These are phyloP conservation scores for Sepioteuthis lessoniana DNA, from an alignment of 2,888 invertebrate genomes.

Conservation along the genomic window DNA sequence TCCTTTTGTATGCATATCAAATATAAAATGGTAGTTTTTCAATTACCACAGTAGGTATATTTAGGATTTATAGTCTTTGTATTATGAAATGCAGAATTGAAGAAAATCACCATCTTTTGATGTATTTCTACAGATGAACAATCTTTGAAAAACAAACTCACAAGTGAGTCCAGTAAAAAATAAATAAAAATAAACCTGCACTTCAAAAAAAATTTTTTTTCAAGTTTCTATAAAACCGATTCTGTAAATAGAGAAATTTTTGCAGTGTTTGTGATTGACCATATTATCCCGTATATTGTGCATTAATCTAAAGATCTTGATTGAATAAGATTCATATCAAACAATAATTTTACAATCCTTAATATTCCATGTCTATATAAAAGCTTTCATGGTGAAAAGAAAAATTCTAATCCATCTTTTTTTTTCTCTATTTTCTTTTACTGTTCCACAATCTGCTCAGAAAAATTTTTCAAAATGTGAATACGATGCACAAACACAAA, in stretches of 20 bases:
- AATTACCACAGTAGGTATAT: no score
- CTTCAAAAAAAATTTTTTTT: background rate
- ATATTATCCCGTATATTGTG: background rate
- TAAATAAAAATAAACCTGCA: background rate
- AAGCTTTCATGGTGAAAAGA: background rate
- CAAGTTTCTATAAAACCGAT: conserved; percentile 11
- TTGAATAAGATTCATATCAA: background rate
- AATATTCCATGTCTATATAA: conserved; percentile 9
- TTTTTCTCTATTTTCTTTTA: background rate
- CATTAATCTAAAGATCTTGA: conserved; percentile 15
- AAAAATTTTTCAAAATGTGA: background rate
- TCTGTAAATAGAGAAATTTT: background rate
- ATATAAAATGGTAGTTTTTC: background rate
- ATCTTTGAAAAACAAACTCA: background rate
- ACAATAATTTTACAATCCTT: conserved; percentile 33
- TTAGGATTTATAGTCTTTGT: no score
- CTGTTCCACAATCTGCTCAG: background rate
- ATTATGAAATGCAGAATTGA: background rate
- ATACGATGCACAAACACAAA: background rate
- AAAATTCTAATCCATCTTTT: background rate
- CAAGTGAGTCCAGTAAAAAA: background rate
- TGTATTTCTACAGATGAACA: background rate
- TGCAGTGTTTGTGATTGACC: conserved; percentile 16
- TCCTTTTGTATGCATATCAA: background rate
- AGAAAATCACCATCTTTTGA: background rate